Percentiles rank a stretch among this genome's conserved stretches.
These are phyloP conservation scores for Alces alces DNA, from an alignment of 2,113 vertebrate genomes.

Conservation along the genomic window DNA sequence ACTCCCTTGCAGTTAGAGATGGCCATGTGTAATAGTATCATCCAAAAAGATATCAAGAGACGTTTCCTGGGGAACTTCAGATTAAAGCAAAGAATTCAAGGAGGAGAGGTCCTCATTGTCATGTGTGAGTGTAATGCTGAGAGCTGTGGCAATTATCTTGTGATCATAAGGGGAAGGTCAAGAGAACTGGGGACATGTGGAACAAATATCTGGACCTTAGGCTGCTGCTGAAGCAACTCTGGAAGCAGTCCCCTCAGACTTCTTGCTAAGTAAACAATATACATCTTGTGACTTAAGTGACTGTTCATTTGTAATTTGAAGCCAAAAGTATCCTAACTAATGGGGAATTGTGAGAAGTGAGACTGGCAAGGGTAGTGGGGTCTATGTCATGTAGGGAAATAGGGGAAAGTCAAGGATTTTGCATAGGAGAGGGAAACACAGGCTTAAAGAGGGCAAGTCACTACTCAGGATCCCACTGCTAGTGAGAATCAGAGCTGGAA, in stretches of 20 bases:
- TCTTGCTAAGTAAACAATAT: neutral
- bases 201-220: neutral
- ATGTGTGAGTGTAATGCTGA: neutral
- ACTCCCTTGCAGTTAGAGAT: neutral
- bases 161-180: neutral
- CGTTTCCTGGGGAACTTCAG: neutral
- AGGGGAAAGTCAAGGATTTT: neutral
- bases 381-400: neutral
- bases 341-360: neutral
- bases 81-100: neutral
- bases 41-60: neutral
- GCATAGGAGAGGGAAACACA: neutral
- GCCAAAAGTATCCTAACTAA: neutral
- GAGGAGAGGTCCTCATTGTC: neutral
- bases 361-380: neutral
- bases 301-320: neutral
- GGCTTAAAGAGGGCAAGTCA: neutral
- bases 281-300: neutral
- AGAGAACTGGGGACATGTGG: neutral
- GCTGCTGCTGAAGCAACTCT: neutral
- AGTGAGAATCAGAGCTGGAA: neutral
- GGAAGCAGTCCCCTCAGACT: neutral
- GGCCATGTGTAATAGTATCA: neutral
- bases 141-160: neutral
- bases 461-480: neutral